Base-by-base conservation (phyloP, 2,888 invertebrate genomes). In the Trichogramma evanescens region DNA sequence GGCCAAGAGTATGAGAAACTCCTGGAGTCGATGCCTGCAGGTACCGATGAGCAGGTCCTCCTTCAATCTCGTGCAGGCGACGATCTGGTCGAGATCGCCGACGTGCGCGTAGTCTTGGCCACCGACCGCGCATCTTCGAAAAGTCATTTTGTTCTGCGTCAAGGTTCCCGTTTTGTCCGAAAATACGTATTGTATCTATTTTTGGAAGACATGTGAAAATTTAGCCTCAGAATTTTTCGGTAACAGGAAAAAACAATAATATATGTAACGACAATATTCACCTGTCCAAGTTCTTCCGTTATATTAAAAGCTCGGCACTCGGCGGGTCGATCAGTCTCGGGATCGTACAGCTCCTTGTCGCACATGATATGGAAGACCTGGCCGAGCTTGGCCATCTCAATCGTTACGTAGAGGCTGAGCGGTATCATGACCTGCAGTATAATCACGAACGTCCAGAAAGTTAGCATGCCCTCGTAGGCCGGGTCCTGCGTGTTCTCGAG, bases 101-200 rank as follows among this genome's bases (percentile, higher is more conserved):
- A 87, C 86, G 75, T 94, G 94, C 72, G 89, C 88, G 74, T 94
- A 97, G 79, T 97, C 95, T 48, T 88, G 84, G 0, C 95, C 96
- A 39, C 87, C 89, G 40, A 97, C 88, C 3, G 91, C 87, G 74
- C 96, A 97, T 54, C 91, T 83, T 59, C 93, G 86, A 79, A 98
- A 98, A 72, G 95, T 85, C 97, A 98, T 98, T 78, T 93, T 89
- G 78, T 98, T 98, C 79, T 97, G 96, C 0, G 98, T 98, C 59
- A 98, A 80, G 2, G 98, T 98, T 5, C 98, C 98, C 1, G 98
- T 98, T 80, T 98, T 98, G 78, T 98, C 98, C 7, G 93, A 94
- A 80, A 98, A 97, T 66, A 98, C 85, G 73, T 97, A 96, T 72
- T 93, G 89, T 54, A 92, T 83, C 80, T 82, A 58, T 7, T 49